Conservation (phyloP, 1,140 invertebrate species). For the Drosophila ercepeae region DNA sequence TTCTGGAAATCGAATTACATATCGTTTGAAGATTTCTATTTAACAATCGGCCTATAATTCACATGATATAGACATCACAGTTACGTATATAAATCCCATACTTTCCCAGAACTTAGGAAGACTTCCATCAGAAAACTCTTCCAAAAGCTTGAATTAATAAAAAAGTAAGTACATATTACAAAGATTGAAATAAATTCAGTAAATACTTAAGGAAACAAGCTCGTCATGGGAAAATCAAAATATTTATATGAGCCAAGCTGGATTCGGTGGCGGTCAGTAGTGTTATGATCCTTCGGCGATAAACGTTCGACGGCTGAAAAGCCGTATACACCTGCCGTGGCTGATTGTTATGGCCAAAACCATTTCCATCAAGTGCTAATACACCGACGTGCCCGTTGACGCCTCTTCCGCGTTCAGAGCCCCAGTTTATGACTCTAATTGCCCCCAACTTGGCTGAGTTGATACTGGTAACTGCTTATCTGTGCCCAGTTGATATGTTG, state of each 20-base stretch:
- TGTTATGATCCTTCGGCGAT: conserved; percentile 15
- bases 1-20: too few relatives aligned
- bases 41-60: too few relatives aligned
- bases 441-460: conserved; percentile 63
- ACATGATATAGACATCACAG: too few relatives aligned
- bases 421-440: conserved; percentile 77
- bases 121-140: too few relatives aligned
- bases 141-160: neutral
- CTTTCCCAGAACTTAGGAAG: too few relatives aligned
- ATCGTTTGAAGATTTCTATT: too few relatives aligned
- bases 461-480: conserved; percentile 77
- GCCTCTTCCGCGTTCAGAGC: conserved; percentile 77
- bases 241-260: neutral
- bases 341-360: conserved; percentile 48
- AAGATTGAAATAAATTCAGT: neutral
- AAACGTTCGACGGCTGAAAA: conserved; percentile 9
- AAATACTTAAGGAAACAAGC: neutral
- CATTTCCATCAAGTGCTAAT: conserved; percentile 45
- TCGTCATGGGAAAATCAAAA: neutral
- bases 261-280: conserved; percentile 19
- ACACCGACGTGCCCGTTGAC: conserved; percentile 59
- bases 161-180: neutral
- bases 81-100: too few relatives aligned
- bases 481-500: conserved; percentile 80
- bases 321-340: conserved; percentile 26